Base-by-base conservation (phyloP, 2,797 vertebrate genomes). In the Coranthus polyacanthus region DNA sequence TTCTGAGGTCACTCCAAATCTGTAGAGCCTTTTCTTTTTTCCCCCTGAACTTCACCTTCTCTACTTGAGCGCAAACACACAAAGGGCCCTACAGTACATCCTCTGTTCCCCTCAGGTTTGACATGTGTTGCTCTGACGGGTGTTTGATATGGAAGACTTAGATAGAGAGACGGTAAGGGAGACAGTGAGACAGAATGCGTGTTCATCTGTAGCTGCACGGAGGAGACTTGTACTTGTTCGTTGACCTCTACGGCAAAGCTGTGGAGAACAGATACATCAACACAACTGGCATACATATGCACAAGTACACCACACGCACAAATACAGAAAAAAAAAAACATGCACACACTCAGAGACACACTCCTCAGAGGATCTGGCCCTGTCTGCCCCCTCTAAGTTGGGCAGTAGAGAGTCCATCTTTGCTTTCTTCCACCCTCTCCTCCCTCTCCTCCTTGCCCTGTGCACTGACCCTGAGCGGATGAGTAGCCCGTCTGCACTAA, bases 401-500 rank as follows among this genome's bases (percentile, higher is more conserved):
- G 75, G 60, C 75, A 80, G 86, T 78, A 79, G 88, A 89, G 89
- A 90, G 89, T 91, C 89, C 88, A 80, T 90, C 83, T 88, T 88
- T 79, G 57, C 86, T 83, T 90, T 90, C 92, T 88, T 93, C 90
- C 70, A 64, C 79, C 84, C 66, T 81, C 84, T 81, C 71, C 81
- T 89, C 83, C 75, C 80, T 78, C 87, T 81, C 69, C 69, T 85
- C 77, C 57, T 61, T 92, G 91, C 92, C 92, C 92, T 93, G 92
- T 93, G 91, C 93, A 91, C 87, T 93, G 92, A 94, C 85, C 88
- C 84, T 67, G 84, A 94, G 92, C 92, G 91, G 89, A 93, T 92
- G 82, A 88, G 92, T 84, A 92, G 89, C 89, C 91, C 89, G 89
- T 91, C 87, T 83, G 79, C 92, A 57, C 85, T 90, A 93, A 94